phyloP scores from a whole-genome alignment of 64 coral and sea anemone genomes.

The Stylophora pistillata region DNA sequence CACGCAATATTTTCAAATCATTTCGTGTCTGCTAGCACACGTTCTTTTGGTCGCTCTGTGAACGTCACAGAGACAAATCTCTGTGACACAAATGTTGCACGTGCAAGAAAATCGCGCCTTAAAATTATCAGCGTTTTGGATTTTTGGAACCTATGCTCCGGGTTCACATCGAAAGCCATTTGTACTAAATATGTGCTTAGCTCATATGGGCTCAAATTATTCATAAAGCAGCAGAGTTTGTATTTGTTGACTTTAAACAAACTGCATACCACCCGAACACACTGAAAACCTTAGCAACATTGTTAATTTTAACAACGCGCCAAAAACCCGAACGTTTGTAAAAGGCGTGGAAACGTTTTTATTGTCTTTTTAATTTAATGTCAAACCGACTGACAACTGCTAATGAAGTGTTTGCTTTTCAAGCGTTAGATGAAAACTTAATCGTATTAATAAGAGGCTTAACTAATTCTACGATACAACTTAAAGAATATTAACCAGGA shows the following conservation, averaged over 20 bases:
- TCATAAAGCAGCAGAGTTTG: slow-evolving; percentile 13
- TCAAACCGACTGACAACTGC: background rate
- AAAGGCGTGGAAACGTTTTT: background rate
- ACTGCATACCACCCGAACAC: slow-evolving; percentile 19
- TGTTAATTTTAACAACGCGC: slow-evolving; percentile 20
- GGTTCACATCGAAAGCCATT: background rate
- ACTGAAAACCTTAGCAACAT: slow-evolving; percentile 20
- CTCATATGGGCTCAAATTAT: slow-evolving; percentile 23
- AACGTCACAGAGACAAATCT: slow-evolving; percentile 20
- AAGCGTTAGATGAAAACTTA: background rate
- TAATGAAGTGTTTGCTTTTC: slow-evolving; percentile 1
- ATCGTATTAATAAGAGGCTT: background rate
- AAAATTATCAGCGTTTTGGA: background rate
- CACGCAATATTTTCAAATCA: slow-evolving; percentile 20
- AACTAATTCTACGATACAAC: no score
- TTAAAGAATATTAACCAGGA: no score
- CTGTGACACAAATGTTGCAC: background rate
- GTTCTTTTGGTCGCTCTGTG: background rate
- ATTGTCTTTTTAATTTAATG: background rate
- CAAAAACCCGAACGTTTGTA: background rate
- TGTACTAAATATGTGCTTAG: slow-evolving; percentile 3
- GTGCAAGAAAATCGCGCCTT: background rate
- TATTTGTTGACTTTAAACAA: slow-evolving; percentile 32
- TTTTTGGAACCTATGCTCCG: background rate
- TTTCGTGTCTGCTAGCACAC: background rate